phyloP scores from a whole-genome alignment of 2,113 vertebrate species.

The Oryctolagus cuniculus region DNA sequence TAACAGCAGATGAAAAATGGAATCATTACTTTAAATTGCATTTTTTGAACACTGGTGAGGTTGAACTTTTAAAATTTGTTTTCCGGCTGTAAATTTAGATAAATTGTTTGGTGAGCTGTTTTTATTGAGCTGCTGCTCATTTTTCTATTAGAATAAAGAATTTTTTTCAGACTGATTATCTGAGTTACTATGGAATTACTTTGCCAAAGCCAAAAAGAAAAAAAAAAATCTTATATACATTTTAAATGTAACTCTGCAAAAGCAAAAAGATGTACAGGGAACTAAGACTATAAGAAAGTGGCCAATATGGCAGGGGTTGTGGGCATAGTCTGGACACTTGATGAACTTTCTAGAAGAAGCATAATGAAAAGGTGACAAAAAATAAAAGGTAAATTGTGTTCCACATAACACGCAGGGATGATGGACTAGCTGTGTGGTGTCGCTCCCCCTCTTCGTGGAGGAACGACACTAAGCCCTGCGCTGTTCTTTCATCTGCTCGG shows the following conservation, averaged over 20 bases:
- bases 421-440: not conserved
- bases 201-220: not conserved
- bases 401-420: not conserved
- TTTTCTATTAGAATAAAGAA: conserved; percentile 40
- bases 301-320: not conserved
- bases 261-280: not conserved
- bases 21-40: conserved; percentile 61
- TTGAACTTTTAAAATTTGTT: conserved; percentile 55
- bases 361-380: not conserved
- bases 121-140: not conserved
- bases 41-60: conserved; percentile 41
- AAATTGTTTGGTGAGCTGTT: not conserved
- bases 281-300: not conserved
- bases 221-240: not conserved
- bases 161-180: not conserved
- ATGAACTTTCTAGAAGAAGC: not conserved
- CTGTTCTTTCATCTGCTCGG: too few species aligned
- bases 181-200: not conserved
- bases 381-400: not conserved
- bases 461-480: too few species aligned
- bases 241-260: conserved; percentile 40
- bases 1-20: conserved; percentile 45
- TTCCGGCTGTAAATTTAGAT: conserved; percentile 49
- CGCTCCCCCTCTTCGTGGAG: too few species aligned
- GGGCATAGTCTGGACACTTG: not conserved